A percentile compares a stretch with the other conserved stretches of the same genome.
phyloP scores from a whole-genome alignment of 1,140 invertebrate species.

The Metopolophium dirhodum region DNA sequence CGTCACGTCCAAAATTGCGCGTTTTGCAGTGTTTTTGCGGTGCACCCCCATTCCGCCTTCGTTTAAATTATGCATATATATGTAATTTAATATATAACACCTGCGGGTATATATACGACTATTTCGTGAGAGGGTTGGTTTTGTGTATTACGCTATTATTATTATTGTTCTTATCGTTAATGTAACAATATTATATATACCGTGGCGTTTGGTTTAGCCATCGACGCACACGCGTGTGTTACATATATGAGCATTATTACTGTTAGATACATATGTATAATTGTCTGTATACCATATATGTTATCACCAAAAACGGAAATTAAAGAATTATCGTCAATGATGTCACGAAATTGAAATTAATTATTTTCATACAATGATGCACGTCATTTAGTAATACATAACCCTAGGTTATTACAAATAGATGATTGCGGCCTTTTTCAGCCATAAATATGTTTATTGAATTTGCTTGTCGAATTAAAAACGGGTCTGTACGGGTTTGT shows the following conservation, averaged over 20 bases:
- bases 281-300: no score
- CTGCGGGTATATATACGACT: neutral
- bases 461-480: neutral
- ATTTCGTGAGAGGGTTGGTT: neutral
- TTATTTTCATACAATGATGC: no score
- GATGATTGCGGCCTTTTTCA: neutral
- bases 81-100: neutral
- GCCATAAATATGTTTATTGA: neutral
- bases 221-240: no score
- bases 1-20: neutral
- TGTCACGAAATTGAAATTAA: no score
- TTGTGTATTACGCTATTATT: neutral
- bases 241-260: no score
- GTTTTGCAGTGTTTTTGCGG: neutral
- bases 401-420: no score
- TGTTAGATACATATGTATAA: no score
- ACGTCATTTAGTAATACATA: no score
- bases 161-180: neutral
- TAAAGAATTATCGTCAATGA: no score
- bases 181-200: no score
- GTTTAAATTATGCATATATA: neutral
- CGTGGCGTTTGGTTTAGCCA: no score
- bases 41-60: neutral
- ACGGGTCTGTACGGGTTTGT: neutral
- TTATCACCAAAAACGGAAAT: no score